Evolutionary conservation across 2,888 invertebrate genomes (phyloP).

Genomic region (Athalia rosae): DNA sequence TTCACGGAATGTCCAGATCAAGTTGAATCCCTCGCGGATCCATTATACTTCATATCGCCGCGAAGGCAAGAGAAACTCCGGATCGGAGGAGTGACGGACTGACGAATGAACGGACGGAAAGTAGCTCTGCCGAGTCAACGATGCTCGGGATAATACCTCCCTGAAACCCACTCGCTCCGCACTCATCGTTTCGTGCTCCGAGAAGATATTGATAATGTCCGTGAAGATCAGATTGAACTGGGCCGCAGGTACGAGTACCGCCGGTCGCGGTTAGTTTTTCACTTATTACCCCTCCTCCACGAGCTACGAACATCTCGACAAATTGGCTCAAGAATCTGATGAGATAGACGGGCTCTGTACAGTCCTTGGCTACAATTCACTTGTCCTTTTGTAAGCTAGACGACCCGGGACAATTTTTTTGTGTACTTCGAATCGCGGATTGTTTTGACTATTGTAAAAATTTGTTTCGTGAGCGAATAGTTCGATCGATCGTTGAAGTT

Average conservation of each 20-base stretch:
- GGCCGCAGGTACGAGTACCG: constrained; percentile 10
- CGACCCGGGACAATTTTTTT: not conserved
- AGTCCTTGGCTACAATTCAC: not conserved
- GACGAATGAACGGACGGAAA: not conserved
- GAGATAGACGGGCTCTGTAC: constrained; percentile 11
- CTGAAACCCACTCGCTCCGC: constrained; percentile 50
- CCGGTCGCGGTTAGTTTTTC: not conserved
- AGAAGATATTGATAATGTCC: constrained; percentile 54
- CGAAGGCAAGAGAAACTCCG: not conserved
- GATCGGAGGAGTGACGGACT: not conserved
- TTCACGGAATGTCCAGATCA: constrained; percentile 68
- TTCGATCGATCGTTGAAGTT: constrained; percentile 4
- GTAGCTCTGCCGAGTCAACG: constrained; percentile 22
- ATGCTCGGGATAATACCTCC: constrained; percentile 50
- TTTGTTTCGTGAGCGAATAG: not conserved
- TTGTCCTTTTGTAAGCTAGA: constrained; percentile 28
- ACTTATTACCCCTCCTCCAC: constrained; percentile 10
- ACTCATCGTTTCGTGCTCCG: constrained; percentile 19
- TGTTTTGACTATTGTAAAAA: not conserved
- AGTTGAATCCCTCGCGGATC: constrained; percentile 39
- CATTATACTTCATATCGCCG: constrained; percentile 34
- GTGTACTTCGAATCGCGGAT: constrained; percentile 9
- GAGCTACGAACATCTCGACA: constrained; percentile 13
- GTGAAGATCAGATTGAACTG: constrained; percentile 49
- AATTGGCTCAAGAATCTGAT: constrained; percentile 38